Evolutionary conservation across 23 tunicate genomes (phyloP), one percentile per base, ranked within the genome.

Genomic region (Phallusia fumigata): DNA sequence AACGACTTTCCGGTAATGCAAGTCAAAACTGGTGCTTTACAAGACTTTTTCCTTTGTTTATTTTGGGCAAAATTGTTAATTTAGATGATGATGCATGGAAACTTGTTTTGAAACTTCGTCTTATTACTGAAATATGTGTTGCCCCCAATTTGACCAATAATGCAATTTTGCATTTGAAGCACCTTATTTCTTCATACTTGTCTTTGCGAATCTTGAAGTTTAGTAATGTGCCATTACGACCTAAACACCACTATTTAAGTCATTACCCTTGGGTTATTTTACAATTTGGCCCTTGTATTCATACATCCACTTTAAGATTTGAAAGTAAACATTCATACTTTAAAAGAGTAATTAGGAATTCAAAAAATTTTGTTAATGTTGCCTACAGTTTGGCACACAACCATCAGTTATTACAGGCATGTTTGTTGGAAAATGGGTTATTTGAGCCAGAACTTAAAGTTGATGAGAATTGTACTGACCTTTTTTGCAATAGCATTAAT

Each of bases 281-380:
- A 13, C 36, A 65, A 11, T 83, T 83, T 74, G 86, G 86, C 3
- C 79, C 86, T 18, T 32, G 40, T 18, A 50, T 40, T 47, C 65
- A 40, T 19, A 44, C 76, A n/a, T 83, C 79, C 35, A 83, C 86
- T 10, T 32, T 83, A 30, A 79, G 86, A 18, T 83, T 83, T 49
- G 86, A 83, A 50, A 77, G 85, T 36, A 81, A 81, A 81, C 77
- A 81, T 65, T 69, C 77, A 33, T 81, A 81, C 64, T 80, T 80
- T 26, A 80, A 80, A 52, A n/a, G 83, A 52, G 73, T 52, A 22
- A 33, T 52, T 80, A 22, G 76, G 19, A 35, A 36, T 35, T 64
- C 36, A 65, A 81, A 81, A 65, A 65, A 65, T 36, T 81, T 81
- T 69, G 33, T 65, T 40, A 81, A 65, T 65, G 76, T 81, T 33